Evolutionary conservation across 2,797 vertebrate genomes (phyloP).

Genomic region (Syncerus caffer): DNA sequence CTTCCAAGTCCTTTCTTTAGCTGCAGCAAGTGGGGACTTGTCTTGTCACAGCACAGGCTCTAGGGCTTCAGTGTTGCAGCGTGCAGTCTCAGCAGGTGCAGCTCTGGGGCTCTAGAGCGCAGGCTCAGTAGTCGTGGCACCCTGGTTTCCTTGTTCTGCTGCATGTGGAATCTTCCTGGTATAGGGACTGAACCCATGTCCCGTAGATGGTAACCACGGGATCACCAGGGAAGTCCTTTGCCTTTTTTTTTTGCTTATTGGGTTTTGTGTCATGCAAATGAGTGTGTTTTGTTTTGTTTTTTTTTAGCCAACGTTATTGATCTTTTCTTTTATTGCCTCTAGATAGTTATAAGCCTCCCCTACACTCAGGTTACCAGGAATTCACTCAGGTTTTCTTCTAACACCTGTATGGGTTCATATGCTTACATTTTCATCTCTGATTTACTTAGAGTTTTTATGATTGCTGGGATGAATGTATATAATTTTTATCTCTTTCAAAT

Average conservation of each 20-base stretch:
- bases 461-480: neutral
- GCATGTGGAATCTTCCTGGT: neutral
- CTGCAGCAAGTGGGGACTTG: neutral
- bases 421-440: neutral
- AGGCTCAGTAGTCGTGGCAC: neutral
- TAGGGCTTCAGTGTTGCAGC: neutral
- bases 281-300: neutral
- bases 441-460: neutral
- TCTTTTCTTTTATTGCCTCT: neutral
- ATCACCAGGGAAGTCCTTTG: neutral
- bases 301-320: neutral
- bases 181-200: neutral
- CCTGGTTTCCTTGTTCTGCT: neutral
- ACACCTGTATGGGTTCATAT: neutral
- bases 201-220: neutral
- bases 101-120: neutral
- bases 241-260: neutral
- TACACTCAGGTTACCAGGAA: neutral
- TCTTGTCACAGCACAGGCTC: neutral
- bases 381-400: neutral
- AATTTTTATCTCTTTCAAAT: constrained; percentile 1
- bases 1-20: neutral
- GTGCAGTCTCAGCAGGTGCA: accelerated
- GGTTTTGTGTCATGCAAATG: neutral
- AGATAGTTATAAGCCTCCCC: neutral